Conservation (phyloP, 1,140 invertebrate genomes). For the Leptinotarsa undecemlineata region DNA sequence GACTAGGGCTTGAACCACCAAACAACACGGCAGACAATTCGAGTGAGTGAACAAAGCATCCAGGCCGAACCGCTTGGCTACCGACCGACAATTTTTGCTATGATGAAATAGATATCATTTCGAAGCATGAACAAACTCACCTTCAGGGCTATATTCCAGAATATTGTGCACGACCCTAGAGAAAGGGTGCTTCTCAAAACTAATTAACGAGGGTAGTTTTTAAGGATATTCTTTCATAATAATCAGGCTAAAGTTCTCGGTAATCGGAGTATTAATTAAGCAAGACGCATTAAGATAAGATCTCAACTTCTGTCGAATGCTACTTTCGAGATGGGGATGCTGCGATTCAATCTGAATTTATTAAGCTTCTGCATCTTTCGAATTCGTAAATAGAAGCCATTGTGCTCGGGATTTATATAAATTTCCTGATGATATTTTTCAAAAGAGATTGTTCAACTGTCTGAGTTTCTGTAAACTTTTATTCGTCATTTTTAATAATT, state of each 20-base stretch:
- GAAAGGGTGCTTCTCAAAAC: constrained; percentile 25
- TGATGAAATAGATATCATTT: too few relatives aligned
- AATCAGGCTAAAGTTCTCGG: constrained; percentile 33
- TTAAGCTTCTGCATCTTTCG: constrained; percentile 31
- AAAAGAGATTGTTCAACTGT: not conserved
- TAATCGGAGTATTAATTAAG: constrained; percentile 44
- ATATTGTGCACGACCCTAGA: not conserved
- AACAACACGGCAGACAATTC: too few relatives aligned
- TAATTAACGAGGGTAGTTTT: constrained; percentile 41
- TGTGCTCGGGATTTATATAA: constrained; percentile 35
- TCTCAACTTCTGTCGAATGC: constrained; percentile 33
- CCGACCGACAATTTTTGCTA: too few relatives aligned
- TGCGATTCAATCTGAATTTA: constrained; percentile 36
- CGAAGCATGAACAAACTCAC: not conserved
- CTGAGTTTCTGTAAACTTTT: not conserved
- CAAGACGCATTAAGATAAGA: constrained; percentile 39
- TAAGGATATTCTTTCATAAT: constrained; percentile 39
- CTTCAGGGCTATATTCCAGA: not conserved
- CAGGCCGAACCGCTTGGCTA: too few relatives aligned
- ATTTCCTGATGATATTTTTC: constrained; percentile 24
- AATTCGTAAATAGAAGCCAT: constrained; percentile 34
- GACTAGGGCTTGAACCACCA: too few relatives aligned
- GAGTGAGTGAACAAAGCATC: too few relatives aligned
- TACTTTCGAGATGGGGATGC: constrained; percentile 32
- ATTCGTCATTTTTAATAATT: not conserved